These are phyloP conservation scores for Phaethornis superciliosus DNA, from an alignment of 2,113 vertebrate species.

Conservation along the genomic window DNA sequence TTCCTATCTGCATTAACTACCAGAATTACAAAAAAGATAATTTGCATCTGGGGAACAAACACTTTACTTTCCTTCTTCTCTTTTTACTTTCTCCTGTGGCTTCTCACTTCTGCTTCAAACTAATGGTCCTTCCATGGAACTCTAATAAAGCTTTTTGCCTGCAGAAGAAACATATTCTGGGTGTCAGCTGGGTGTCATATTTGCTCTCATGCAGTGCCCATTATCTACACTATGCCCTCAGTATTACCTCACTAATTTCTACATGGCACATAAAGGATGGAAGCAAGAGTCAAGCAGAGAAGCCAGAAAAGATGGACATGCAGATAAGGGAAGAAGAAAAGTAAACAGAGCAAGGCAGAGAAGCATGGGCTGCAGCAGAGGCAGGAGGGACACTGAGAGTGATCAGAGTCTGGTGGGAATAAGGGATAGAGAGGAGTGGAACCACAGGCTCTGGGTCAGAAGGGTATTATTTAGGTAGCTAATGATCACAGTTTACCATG, in stretches of 20 bases:
- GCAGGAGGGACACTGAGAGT: fast-evolving
- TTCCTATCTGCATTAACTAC: background rate
- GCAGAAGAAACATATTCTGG: background rate
- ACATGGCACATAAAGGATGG: background rate
- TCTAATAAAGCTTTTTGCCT: background rate
- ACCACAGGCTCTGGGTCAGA: background rate
- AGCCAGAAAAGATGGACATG: background rate
- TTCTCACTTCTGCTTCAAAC: background rate
- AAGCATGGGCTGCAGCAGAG: background rate
- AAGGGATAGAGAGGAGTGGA: background rate
- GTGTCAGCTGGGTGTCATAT: background rate
- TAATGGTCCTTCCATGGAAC: background rate
- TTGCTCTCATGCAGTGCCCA: background rate
- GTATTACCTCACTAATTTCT: background rate
- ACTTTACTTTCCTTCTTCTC: background rate
- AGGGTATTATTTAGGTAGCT: background rate
- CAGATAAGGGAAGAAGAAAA: background rate
- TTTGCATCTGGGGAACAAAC: background rate
- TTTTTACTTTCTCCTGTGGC: background rate
- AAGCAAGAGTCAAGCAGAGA: background rate
- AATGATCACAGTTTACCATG: background rate
- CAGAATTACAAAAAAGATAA: background rate
- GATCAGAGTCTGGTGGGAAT: background rate
- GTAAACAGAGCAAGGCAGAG: background rate
- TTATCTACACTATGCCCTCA: background rate